phyloP scores from a whole-genome alignment of 2,113 vertebrate species.

The Thunnus maccoyii region DNA sequence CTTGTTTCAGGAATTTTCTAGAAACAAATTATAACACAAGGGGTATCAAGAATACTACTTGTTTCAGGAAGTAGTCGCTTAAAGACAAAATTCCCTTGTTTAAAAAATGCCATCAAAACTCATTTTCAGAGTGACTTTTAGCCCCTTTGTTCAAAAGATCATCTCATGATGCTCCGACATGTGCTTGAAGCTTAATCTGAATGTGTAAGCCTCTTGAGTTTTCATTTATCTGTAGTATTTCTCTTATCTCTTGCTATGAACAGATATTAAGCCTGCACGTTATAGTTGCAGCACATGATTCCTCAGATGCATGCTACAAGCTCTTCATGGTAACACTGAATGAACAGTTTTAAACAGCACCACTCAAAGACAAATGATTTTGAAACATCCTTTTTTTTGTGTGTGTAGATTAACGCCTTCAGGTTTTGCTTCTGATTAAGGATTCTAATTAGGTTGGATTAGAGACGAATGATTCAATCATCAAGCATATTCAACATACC shows the following conservation, averaged over 20 bases:
- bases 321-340: neutral
- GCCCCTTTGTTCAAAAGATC: neutral
- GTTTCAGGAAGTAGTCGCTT: too few species aligned
- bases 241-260: neutral
- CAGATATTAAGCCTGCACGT: neutral
- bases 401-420: neutral
- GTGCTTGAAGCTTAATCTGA: constrained; percentile 9
- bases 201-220: neutral
- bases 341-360: too few species aligned
- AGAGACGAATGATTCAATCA: neutral
- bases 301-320: neutral
- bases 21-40: too few species aligned
- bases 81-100: too few species aligned
- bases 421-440: neutral
- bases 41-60: too few species aligned
- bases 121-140: neutral
- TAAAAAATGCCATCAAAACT: too few species aligned
- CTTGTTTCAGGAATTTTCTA: too few species aligned
- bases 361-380: too few species aligned
- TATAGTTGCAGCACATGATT: neutral
- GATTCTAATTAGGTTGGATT: neutral
- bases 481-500: neutral
- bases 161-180: neutral
- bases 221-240: constrained; percentile 1
- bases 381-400: neutral